Evolutionary conservation across 64 coral and sea anemone species (phyloP).

Genomic region (Montipora foliosa): DNA sequence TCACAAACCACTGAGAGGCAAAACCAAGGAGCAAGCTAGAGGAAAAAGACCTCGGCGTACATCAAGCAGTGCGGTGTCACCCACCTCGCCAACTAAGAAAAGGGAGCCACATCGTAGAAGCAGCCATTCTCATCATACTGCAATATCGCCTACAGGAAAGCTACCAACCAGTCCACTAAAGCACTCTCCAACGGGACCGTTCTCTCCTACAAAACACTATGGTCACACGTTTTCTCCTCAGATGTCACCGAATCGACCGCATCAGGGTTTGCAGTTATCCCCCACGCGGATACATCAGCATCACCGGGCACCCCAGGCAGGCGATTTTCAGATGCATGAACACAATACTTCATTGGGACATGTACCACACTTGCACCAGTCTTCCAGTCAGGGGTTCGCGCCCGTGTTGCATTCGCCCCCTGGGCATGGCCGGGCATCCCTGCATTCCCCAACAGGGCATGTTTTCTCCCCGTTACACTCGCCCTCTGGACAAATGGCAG

Average conservation of each 20-base stretch:
- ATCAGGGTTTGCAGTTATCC: conserved; percentile 18
- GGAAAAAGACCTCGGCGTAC: neutral
- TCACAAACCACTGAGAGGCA: conserved; percentile 28
- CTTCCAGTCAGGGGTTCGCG: neutral
- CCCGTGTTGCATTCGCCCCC: conserved; percentile 17
- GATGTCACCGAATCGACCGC: conserved; percentile 14
- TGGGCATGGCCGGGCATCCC: neutral
- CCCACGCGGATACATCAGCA: conserved; percentile 8
- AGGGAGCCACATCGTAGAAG: conserved; percentile 46
- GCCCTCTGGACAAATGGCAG: conserved; percentile 1
- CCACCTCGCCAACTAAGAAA: conserved; percentile 63
- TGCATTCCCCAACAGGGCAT: conserved; percentile 21
- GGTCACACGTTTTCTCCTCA: conserved; percentile 1
- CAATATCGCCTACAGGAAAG: conserved; percentile 32
- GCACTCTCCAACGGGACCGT: conserved; percentile 56
- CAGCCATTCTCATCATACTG: conserved; percentile 40
- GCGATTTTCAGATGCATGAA: conserved; percentile 17
- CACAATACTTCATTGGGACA: neutral
- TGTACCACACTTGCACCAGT: neutral
- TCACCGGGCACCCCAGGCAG: conserved; percentile 48
- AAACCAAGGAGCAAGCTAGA: conserved; percentile 47
- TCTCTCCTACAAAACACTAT: conserved; percentile 53
- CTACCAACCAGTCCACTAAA: conserved; percentile 54
- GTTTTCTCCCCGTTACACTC: neutral
- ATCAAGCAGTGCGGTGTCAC: neutral